Evolutionary conservation across 1,140 invertebrate genomes (phyloP).

Genomic region (Plodia interpunctella): DNA sequence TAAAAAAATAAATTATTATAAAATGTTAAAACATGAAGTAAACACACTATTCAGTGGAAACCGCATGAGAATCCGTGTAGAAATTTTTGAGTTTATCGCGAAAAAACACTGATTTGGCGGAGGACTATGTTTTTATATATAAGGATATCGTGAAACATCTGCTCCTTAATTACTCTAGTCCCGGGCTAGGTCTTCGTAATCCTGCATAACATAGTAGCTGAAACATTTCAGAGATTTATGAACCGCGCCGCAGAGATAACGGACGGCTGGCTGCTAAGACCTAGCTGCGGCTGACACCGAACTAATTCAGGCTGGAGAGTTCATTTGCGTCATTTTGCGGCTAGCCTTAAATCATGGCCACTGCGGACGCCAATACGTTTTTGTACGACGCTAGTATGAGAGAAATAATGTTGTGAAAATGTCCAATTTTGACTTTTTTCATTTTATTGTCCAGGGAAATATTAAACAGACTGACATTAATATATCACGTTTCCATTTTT

Average conservation of each 20-base stretch:
- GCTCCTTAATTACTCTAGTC: not conserved
- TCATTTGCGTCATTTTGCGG: slow-evolving; percentile 2
- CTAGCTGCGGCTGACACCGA: not conserved
- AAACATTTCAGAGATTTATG: slow-evolving; percentile 39
- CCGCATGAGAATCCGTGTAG: too few species aligned
- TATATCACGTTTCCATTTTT: too few species aligned
- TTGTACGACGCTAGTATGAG: not conserved
- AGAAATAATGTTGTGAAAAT: not conserved
- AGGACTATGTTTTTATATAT: too few species aligned
- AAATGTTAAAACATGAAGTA: too few species aligned
- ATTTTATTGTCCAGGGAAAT: not conserved
- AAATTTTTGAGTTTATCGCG: too few species aligned
- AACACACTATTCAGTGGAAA: too few species aligned
- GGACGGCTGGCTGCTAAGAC: slow-evolving; percentile 13
- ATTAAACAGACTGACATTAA: not conserved
- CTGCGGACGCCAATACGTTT: slow-evolving; percentile 3
- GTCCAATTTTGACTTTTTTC: not conserved
- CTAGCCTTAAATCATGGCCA: not conserved
- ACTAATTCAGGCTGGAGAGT: not conserved
- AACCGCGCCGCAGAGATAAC: slow-evolving; percentile 25
- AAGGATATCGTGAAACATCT: not conserved
- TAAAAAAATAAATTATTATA: too few species aligned
- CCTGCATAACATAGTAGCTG: slow-evolving; percentile 33
- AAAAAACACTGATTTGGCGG: too few species aligned
- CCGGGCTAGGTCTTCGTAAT: slow-evolving; percentile 28